A percentile compares a stretch with the other conserved stretches of the same genome.
These are phyloP conservation scores for Arion vulgaris DNA, from an alignment of 1,140 invertebrate species.

Conservation along the genomic window DNA sequence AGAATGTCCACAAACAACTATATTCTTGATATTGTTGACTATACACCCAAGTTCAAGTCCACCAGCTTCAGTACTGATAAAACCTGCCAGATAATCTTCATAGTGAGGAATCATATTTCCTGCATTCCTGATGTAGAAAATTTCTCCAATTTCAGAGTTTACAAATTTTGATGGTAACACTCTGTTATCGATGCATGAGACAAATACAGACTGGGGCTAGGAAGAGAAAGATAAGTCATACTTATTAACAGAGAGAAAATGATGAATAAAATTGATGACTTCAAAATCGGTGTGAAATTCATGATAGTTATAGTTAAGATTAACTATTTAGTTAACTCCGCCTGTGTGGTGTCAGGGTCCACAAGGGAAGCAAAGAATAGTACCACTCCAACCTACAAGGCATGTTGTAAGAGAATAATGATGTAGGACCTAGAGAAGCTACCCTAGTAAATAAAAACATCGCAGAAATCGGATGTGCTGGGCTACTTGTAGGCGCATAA, in stretches of 20 bases:
- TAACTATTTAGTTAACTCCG: too few relatives aligned
- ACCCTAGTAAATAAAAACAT: too few relatives aligned
- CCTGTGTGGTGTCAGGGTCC: too few relatives aligned
- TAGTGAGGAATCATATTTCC: conserved; percentile 75
- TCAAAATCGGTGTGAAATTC: too few relatives aligned
- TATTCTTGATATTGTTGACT: conserved; percentile 91
- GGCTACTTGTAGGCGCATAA: too few relatives aligned
- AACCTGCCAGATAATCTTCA: conserved; percentile 57
- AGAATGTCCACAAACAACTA: conserved; percentile 96
- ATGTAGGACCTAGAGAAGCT: too few relatives aligned
- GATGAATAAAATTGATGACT: too few relatives aligned
- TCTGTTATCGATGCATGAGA: conserved; percentile 97
- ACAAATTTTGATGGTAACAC: conserved; percentile 96
- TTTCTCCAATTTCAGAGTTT: conserved; percentile 94
- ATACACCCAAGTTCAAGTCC: conserved; percentile 94
- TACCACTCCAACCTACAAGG: too few relatives aligned
- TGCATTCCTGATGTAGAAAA: conserved; percentile 97
- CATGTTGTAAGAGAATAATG: too few relatives aligned
- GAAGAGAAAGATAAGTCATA: conserved; percentile 25
- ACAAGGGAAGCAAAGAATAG: too few relatives aligned
- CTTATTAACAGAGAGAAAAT: background rate
- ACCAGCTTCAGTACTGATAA: conserved; percentile 88
- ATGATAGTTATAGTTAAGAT: too few relatives aligned
- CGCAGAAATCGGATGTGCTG: too few relatives aligned
- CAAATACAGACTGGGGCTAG: conserved; percentile 95